Base-by-base conservation (phyloP, 1,140 invertebrate genomes). In the Apis dorsata region DNA sequence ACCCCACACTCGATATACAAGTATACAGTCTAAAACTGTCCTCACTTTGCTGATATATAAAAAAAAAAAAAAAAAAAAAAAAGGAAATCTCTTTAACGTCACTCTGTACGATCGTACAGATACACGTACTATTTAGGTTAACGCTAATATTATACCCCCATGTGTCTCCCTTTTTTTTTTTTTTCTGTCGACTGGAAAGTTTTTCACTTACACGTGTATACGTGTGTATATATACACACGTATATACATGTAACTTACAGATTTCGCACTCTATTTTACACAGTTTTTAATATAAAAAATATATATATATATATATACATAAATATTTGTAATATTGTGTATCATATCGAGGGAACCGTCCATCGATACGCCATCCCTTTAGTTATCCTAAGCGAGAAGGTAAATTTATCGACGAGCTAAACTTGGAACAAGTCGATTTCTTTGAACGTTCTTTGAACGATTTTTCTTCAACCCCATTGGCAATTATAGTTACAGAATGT, bases 81-180 rank as follows among this genome's bases (percentile, higher is more conserved):
- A 34, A 34, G 34, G 34, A 34, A 70, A 77, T 81, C 78, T 44
- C 44, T 75, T 74, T 65, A 86, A 59, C 66, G 71, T 87, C n/a
- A 80, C 80, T 74, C 62, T 63, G 17, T 79, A 87, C 70, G 70
- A 11, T 78, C 66, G 72, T 77, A 69, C 53, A 82, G 66, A 79
- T 60, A 82, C 74, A 83, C 81, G 73, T 74, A 44, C 34, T 44
- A 85, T 78, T 63, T 63, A 84, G 79, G 75, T 69, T 83, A 76
- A 84, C 44, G 63, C 70, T 73, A 77, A 77, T 71, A 77, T 82
- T 82, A 78, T 89, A 86, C 88, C 83, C 83, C 79, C 71, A 83
- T 83, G 57, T 83, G 66, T 78, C 57, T 59, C 57, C 49, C n/a
- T 69, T 49, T 80, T n/a, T 81, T 15, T 70, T 84, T n/a, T 69